Evolutionary conservation across 2,888 invertebrate species (phyloP), one percentile per base, ranked within the genome.

Genomic region (Mythimna vitellina): DNA sequence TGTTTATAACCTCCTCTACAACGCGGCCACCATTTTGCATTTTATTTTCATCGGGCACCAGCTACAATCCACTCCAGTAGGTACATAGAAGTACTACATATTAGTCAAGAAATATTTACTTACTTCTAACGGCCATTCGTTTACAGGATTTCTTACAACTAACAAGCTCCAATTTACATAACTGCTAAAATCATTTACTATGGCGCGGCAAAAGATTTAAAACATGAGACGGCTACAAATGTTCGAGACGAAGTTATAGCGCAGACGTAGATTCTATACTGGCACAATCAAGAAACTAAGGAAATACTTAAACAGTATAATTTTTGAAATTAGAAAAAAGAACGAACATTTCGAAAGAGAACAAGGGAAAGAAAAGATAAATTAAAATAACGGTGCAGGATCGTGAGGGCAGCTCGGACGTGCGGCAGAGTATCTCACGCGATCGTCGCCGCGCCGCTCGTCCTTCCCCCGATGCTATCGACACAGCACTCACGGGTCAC

Each of bases 391-490:
- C 89, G 89, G 89, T 80, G 65, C 84, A 81, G 86, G 85, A 86
- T 90, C 89, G 90, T 89, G 91, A 90, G 92, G 87, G 87, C 87
- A 87, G 82, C 83, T 86, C 84, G 84, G 90, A 93, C 93, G 93
- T 60, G 60, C 60, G 38, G 35, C 86, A 80, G 83, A 85, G 87
- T 91, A 93, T 94, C 94, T 92, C 94, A 93, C 94, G 93, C 94
- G 92, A 94, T 93, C 94, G 78, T 83, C 86, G 87, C 65, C 69
- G 78, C 66, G 46, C 87, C 89, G 83, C 86, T 86, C 85, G 89
- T 89, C 90, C 89, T 89, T 87, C 89, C 90, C 73, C 84, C 83
- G 92, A 93, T 93, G 88, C 83, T 85, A 90, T 90, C 90, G 85
- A 72, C 58, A n/a, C 75, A 58, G 56, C 69, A 78, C 72, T 66